Percentiles rank a stretch among this genome's conserved stretches.
Conservation (phyloP, 2,888 invertebrate genomes). For the Iphiclides podalirius region DNA sequence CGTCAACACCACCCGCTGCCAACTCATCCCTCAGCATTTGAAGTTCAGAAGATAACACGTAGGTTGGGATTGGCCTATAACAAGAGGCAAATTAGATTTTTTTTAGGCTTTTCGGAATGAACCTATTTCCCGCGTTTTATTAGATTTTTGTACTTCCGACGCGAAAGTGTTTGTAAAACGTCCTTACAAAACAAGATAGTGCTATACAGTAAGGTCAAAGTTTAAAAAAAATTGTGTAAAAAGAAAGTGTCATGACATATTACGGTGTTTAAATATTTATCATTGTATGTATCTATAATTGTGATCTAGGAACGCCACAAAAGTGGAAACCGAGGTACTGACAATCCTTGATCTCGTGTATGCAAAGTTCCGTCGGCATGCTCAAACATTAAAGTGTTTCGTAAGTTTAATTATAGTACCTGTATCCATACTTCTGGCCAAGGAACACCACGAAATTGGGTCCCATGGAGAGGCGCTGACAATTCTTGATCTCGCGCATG, state of each 20-base stretch:
- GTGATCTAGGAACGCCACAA: constrained; percentile 98
- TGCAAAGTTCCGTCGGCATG: constrained; percentile 98
- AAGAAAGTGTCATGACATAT: no score
- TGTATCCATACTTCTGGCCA: constrained; percentile 98
- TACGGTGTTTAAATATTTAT: no score
- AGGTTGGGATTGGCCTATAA: constrained; percentile 94
- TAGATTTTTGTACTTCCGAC: no score
- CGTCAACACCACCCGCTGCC: constrained; percentile 90
- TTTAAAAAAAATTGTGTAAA: no score
- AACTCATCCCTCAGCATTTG: constrained; percentile 92
- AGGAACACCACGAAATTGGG: constrained; percentile 98
- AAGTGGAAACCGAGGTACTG: constrained; percentile 97
- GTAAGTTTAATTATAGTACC: no score
- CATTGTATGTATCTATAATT: constrained; percentile 99
- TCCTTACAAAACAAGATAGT: no score
- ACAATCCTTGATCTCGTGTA: constrained; percentile 98
- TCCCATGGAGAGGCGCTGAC: constrained; percentile 97
- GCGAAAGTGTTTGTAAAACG: no score
- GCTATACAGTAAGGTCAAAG: no score
- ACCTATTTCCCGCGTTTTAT: no score
- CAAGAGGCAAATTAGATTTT: no score
- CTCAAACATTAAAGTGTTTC: no score
- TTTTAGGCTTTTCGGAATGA: no score
- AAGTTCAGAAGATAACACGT: constrained; percentile 94
- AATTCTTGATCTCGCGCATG: constrained; percentile 98